A percentile compares a stretch with the other conserved stretches of the same genome.
Conservation (phyloP, 2,888 invertebrate species). For the Patella depressa region DNA sequence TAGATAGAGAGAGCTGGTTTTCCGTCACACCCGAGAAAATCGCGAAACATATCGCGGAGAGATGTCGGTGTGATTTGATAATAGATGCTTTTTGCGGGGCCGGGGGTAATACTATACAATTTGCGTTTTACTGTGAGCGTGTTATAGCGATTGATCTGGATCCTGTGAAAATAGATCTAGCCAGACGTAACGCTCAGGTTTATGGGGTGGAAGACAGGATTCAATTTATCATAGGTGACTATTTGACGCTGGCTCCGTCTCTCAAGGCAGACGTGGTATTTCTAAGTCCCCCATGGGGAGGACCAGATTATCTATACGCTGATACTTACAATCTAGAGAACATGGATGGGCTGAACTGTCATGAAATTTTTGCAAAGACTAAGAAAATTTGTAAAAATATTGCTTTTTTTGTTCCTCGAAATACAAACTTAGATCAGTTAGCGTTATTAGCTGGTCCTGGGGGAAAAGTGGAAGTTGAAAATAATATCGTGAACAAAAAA, state of each 20-base stretch:
- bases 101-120: conserved; percentile 97
- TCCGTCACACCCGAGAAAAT: conserved; percentile 98
- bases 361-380: conserved; percentile 79
- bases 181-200: conserved; percentile 89
- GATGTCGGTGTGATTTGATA: conserved; percentile 82
- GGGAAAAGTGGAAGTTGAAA: conserved; percentile 88
- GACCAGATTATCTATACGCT: conserved; percentile 82
- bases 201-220: conserved; percentile 91
- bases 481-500: conserved; percentile 87
- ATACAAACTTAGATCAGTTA: conserved; percentile 85
- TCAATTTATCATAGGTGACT: conserved; percentile 94
- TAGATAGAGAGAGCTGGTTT: conserved; percentile 98
- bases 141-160: conserved; percentile 94
- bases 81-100: conserved; percentile 98
- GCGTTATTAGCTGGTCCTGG: conserved; percentile 81
- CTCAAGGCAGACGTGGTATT: conserved; percentile 87
- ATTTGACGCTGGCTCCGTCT: conserved; percentile 73
- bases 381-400: conserved; percentile 82
- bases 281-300: conserved; percentile 99
- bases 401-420: conserved; percentile 89
- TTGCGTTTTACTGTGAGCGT: conserved; percentile 87
- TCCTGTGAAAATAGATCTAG: conserved; percentile 88
- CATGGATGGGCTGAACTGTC: conserved; percentile 81
- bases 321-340: conserved; percentile 79
- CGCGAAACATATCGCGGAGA: conserved; percentile 89